Conservation (phyloP, 2,113 vertebrate species). For the Verasper variegatus region DNA sequence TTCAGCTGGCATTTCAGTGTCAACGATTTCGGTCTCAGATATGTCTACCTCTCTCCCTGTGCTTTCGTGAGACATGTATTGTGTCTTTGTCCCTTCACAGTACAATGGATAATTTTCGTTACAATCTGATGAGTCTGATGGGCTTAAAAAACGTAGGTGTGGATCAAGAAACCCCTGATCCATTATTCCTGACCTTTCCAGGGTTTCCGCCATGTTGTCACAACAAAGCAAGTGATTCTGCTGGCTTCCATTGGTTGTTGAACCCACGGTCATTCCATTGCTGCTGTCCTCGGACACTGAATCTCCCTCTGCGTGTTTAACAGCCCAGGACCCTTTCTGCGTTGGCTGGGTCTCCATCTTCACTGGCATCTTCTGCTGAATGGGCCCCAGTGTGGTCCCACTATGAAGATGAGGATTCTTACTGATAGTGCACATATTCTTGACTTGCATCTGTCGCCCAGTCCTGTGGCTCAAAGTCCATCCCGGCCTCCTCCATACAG, state of each 20-base stretch:
- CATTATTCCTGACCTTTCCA: slow-evolving; percentile 4
- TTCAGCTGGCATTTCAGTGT: slow-evolving; percentile 22
- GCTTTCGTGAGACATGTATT: slow-evolving; percentile 7
- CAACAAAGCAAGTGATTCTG: neutral
- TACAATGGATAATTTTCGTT: slow-evolving; percentile 10
- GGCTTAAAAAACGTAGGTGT: neutral
- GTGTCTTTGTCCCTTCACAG: slow-evolving; percentile 19
- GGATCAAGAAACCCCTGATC: neutral
- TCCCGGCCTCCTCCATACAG: slow-evolving; percentile 70
- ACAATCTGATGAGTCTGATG: neutral
- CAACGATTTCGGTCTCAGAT: neutral
- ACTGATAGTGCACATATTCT: slow-evolving; percentile 70
- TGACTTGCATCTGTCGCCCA: slow-evolving; percentile 50
- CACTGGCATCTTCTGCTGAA: slow-evolving; percentile 8
- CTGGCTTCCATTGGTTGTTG: slow-evolving; percentile 17
- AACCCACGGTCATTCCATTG: neutral
- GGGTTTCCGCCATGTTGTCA: slow-evolving; percentile 18
- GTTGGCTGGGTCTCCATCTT: slow-evolving; percentile 14
- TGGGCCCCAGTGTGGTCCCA: slow-evolving; percentile 25
- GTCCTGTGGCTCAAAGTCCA: slow-evolving; percentile 63
- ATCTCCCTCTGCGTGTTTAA: slow-evolving; percentile 4
- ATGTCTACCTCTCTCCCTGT: neutral
- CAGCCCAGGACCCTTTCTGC: slow-evolving; percentile 6
- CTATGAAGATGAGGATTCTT: slow-evolving; percentile 14
- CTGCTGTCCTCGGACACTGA: neutral